phyloP scores from a whole-genome alignment of 2,888 invertebrate species.

The Strigamia transsilvanica region DNA sequence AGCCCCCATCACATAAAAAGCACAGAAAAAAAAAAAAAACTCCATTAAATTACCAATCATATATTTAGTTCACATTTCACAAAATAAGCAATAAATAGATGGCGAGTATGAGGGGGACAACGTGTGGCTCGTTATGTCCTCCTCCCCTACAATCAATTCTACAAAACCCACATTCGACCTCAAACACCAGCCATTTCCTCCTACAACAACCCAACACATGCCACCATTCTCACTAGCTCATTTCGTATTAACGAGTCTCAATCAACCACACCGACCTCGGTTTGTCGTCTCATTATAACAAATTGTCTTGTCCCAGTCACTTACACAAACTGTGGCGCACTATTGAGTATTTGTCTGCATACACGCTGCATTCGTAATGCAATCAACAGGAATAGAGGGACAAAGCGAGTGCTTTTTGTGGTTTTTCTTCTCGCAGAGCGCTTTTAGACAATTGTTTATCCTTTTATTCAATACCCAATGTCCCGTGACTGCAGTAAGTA shows the following conservation, averaged over 20 bases:
- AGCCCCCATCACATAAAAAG: too few species aligned
- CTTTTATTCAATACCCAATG: conserved; percentile 4
- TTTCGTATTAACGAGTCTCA: conserved; percentile 1
- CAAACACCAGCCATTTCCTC: background rate
- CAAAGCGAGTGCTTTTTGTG: background rate
- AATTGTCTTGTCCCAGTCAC: background rate
- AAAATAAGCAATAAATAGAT: background rate
- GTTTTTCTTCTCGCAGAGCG: background rate
- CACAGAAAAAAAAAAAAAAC: too few species aligned
- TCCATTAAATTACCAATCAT: too few species aligned
- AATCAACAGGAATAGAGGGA: background rate
- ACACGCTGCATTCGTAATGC: background rate
- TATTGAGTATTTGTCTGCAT: background rate
- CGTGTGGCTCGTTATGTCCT: conserved; percentile 17
- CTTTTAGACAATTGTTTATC: background rate
- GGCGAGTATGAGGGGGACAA: background rate
- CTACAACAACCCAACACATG: background rate
- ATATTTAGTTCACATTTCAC: too few species aligned
- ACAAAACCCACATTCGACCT: conserved; percentile 13
- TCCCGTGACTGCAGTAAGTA: background rate
- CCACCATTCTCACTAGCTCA: background rate
- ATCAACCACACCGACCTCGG: background rate
- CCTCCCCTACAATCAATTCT: conserved; percentile 20
- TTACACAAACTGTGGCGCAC: background rate
- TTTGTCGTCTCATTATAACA: conserved; percentile 20